Conservation (phyloP, 2,797 vertebrate genomes). For the Lithobates sylvaticus region DNA sequence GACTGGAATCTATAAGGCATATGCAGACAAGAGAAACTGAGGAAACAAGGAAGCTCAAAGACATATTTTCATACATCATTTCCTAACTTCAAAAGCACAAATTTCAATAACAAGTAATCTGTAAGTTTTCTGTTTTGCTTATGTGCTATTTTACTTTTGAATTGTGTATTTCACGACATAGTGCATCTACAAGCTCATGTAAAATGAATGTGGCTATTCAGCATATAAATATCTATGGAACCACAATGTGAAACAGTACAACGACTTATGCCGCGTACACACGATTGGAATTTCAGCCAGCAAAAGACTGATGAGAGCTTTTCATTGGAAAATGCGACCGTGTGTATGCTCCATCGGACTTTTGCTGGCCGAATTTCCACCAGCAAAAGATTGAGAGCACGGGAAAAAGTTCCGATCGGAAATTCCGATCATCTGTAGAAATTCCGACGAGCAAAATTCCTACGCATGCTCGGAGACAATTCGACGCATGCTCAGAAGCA, state of each 20-base stretch:
- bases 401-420: too few species aligned
- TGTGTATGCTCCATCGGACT: too few species aligned
- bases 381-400: too few species aligned
- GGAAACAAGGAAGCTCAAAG: neutral
- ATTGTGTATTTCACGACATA: neutral
- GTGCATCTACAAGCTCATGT: neutral
- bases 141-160: neutral
- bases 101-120: neutral
- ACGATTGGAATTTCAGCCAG: too few species aligned
- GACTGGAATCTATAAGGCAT: slow-evolving; percentile 16
- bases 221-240: neutral
- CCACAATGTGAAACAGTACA: neutral
- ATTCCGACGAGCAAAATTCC: too few species aligned
- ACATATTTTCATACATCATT: slow-evolving; percentile 3
- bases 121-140: neutral
- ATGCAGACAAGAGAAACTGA: neutral
- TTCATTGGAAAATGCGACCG: too few species aligned
- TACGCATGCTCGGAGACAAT: too few species aligned
- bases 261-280: too few species aligned
- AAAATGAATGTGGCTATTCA: neutral
- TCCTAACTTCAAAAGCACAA: neutral
- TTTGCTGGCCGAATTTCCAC: too few species aligned
- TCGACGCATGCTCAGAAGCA: too few species aligned
- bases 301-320: too few species aligned
- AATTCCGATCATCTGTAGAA: too few species aligned